Base-by-base conservation (phyloP, 2,888 invertebrate genomes). In the Stenotaenia linearis region DNA sequence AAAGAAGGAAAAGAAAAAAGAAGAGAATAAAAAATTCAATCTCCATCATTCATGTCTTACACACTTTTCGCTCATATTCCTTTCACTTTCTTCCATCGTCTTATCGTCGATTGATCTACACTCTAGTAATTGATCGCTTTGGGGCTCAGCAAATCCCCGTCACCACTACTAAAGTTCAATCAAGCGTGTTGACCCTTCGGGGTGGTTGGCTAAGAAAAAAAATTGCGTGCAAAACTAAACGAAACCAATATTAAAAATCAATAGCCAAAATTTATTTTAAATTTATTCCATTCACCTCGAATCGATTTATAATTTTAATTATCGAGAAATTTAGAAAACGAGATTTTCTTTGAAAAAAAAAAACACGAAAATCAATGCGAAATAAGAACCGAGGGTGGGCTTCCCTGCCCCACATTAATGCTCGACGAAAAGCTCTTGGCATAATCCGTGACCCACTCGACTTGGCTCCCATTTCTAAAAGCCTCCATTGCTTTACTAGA, bases 371-470 rank as follows among this genome's bases (percentile, higher is more conserved):
- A 69, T 69, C 69, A 28, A 69, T 69, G 69, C 28, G 0, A 69
- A 69, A 23, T n/a, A 25, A 28, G 12, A 69, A 69, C 12, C 69
- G 10, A 45, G 18, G 45, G 45, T 28, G 69, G 25, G 69, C 69
- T 69, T 69, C n/a, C 25, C 69, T 69, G 69, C 69, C 69, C 69
- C n/a, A 69, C 69, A 69, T 69, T 69, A 69, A 69, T 69, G 69
- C 69, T 69, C 69, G 28, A 69, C 69, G 69, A 10, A 69, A 28
- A 25, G 69, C 69, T 69, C 69, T 69, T 69, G 69, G 69, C 69
- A 69, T 69, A 69, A 69, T 69, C 69, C 69, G 69, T 69, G 69
- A 69, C 69, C 69, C 69, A 69, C 25, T 69, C 69, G 69, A 69
- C 69, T 69, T 69, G 45, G 69, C 69, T 69, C 69, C 69, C 28